Evolutionary conservation across 2,888 invertebrate species (phyloP).

Genomic region (Orthosia gracilis): DNA sequence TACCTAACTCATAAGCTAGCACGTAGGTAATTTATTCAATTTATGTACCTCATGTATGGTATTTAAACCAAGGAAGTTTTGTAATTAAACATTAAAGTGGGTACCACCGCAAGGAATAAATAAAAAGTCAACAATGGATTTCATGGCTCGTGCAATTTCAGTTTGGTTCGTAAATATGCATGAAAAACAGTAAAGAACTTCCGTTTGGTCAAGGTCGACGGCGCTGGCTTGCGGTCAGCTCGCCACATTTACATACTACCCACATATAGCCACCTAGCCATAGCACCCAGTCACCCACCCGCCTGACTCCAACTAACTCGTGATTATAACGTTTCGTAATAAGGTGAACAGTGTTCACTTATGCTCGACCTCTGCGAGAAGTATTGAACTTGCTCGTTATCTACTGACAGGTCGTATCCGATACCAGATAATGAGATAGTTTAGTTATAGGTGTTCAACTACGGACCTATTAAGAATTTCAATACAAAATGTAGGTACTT

Average conservation of each 20-base stretch:
- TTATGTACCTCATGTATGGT: neutral
- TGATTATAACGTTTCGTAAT: constrained; percentile 18
- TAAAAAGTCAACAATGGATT: constrained; percentile 38
- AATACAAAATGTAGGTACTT: neutral
- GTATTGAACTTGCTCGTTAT: constrained; percentile 46
- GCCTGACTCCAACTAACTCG: constrained; percentile 18
- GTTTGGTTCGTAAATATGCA: constrained; percentile 70
- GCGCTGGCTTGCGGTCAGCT: constrained; percentile 43
- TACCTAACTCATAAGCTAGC: neutral
- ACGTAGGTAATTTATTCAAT: constrained; percentile 12
- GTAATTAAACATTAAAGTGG: constrained; percentile 18
- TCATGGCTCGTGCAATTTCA: constrained; percentile 67
- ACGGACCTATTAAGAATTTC: neutral
- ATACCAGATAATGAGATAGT: constrained; percentile 29
- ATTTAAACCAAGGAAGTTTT: constrained; percentile 12
- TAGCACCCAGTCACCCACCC: constrained; percentile 24
- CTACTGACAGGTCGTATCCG: constrained; percentile 26
- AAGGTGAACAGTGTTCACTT: constrained; percentile 16
- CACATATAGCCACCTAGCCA: constrained; percentile 16
- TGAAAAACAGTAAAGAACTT: constrained; percentile 73
- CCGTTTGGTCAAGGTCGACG: constrained; percentile 79
- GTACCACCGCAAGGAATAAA: constrained; percentile 12
- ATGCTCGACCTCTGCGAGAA: constrained; percentile 43
- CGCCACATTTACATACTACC: constrained; percentile 57
- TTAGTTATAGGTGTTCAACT: constrained; percentile 7